phyloP scores from a whole-genome alignment of 35 echinoderm and acorn worm genomes.

The Anneissia japonica region DNA sequence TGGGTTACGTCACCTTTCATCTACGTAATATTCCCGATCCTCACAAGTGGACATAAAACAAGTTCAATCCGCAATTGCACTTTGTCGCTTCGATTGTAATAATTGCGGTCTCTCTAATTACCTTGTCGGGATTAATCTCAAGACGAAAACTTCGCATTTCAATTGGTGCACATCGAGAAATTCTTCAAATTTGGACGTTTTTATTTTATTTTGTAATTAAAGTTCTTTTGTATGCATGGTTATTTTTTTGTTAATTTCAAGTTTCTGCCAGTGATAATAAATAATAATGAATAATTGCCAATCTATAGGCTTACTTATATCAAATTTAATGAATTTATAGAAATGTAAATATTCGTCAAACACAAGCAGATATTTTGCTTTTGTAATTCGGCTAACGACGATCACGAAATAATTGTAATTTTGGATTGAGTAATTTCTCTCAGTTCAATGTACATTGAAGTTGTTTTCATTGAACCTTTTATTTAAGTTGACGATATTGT shows the following conservation, averaged over 20 bases:
- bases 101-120: background rate
- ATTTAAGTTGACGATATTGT: too few relatives aligned
- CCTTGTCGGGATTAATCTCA: background rate
- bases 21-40: background rate
- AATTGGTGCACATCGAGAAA: background rate
- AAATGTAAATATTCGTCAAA: too few relatives aligned
- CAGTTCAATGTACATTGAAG: too few relatives aligned
- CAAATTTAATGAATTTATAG: too few relatives aligned
- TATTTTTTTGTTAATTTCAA: background rate
- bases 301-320: too few relatives aligned
- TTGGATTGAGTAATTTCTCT: too few relatives aligned
- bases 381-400: too few relatives aligned
- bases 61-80: background rate
- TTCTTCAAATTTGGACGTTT: background rate
- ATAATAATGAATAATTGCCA: too few relatives aligned
- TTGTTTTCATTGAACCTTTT: too few relatives aligned
- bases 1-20: background rate
- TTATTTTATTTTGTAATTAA: background rate
- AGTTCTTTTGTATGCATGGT: background rate
- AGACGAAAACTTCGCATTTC: background rate
- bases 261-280: background rate
- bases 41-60: background rate
- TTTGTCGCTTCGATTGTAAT: background rate
- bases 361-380: too few relatives aligned
- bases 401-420: too few relatives aligned